These are phyloP conservation scores for Lysandra coridon DNA, from an alignment of 2,888 invertebrate species.

Conservation along the genomic window DNA sequence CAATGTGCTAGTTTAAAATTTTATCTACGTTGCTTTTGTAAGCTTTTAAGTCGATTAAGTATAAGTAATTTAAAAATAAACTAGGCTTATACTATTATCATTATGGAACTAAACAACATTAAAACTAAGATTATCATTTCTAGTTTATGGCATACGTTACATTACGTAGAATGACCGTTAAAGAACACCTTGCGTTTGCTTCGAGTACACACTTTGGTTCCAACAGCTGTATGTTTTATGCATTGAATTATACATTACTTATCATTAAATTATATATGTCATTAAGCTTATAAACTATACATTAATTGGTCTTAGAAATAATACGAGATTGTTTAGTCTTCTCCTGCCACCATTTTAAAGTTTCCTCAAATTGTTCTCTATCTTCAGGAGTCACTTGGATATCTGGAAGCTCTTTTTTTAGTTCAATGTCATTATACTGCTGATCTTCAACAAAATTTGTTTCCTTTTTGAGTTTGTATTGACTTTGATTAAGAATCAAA, in stretches of 20 bases:
- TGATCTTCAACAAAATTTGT: slow-evolving; percentile 66
- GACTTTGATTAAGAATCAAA: slow-evolving; percentile 56
- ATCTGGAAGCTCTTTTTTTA: slow-evolving; percentile 73
- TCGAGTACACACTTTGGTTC: slow-evolving; percentile 68
- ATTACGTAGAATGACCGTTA: slow-evolving; percentile 60
- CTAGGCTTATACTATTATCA: not conserved
- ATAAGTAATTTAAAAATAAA: not conserved
- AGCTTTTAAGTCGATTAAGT: not conserved
- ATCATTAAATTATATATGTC: slow-evolving; percentile 32
- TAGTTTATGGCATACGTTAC: slow-evolving; percentile 34
- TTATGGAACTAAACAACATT: slow-evolving; percentile 11
- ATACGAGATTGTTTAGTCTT: slow-evolving; percentile 66
- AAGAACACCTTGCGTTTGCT: slow-evolving; percentile 71
- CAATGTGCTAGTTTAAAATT: not conserved
- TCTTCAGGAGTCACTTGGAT: slow-evolving; percentile 75
- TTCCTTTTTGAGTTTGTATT: slow-evolving; percentile 65
- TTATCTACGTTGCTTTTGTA: not conserved
- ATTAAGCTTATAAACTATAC: slow-evolving; percentile 25
- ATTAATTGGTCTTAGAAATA: slow-evolving; percentile 47
- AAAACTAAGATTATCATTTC: slow-evolving; percentile 7
- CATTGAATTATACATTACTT: slow-evolving; percentile 46
- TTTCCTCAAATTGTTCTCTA: slow-evolving; percentile 74
- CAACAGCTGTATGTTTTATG: slow-evolving; percentile 71
- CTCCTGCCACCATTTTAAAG: slow-evolving; percentile 78
- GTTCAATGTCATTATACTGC: slow-evolving; percentile 70